Evolutionary conservation across 2,888 invertebrate species (phyloP).

Genomic region (Rhynchonema sp.): DNA sequence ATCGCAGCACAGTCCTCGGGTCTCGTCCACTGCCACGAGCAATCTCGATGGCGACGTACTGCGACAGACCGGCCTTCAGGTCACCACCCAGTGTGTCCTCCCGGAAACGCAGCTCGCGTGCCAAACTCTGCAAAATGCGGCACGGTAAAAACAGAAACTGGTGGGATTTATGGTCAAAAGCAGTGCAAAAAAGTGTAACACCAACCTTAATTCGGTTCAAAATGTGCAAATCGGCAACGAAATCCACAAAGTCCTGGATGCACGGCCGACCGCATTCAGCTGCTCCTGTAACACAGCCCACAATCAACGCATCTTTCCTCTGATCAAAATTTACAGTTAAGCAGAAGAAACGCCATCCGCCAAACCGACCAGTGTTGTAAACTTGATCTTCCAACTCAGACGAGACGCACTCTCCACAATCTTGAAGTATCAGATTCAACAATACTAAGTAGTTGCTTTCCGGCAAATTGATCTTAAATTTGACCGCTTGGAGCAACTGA

Average conservation of each 20-base stretch:
- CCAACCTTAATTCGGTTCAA: conserved; percentile 88
- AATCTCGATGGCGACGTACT: conserved; percentile 65
- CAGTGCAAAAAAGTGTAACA: too few species aligned
- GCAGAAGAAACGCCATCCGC: too few species aligned
- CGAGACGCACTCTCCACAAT: conserved; percentile 60
- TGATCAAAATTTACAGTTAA: too few species aligned
- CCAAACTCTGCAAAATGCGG: not conserved
- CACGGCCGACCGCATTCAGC: conserved; percentile 83
- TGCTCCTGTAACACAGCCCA: conserved; percentile 69
- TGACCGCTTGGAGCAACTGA: conserved; percentile 80
- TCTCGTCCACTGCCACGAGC: conserved; percentile 59
- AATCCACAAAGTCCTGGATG: conserved; percentile 74
- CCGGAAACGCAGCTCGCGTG: conserved; percentile 13
- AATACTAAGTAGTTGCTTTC: conserved; percentile 80
- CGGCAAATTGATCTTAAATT: conserved; percentile 80
- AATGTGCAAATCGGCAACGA: conserved; percentile 84
- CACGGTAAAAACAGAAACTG: too few species aligned
- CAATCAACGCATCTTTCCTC: too few species aligned
- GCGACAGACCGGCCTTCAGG: conserved; percentile 77
- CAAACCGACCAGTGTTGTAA: not conserved
- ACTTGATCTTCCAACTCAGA: conserved; percentile 16
- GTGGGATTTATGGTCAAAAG: too few species aligned
- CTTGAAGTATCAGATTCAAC: conserved; percentile 50
- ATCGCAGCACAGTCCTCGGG: conserved; percentile 54
- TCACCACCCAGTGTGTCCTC: conserved; percentile 65